Base-by-base conservation (phyloP, 2,113 vertebrate species). In the Callocephalon fimbriatum region DNA sequence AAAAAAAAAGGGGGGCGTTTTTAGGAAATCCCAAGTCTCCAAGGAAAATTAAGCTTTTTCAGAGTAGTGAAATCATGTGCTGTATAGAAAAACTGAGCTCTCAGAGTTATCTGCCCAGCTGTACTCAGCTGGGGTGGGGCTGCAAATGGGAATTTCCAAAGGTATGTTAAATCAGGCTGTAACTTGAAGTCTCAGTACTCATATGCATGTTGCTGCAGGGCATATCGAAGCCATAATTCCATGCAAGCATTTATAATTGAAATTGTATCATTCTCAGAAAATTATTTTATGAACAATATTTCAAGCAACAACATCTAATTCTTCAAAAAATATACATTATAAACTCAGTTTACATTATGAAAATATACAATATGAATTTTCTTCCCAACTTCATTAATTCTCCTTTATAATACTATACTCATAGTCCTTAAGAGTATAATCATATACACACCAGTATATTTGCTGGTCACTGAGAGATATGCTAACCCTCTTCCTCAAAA, bases 111-210 rank as follows among this genome's bases (percentile, higher is more conserved):
- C 86, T 91, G 89, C 75, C 92, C 97, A 97, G 97, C 96, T 98
- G 97, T 91, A 70, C 65, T 90, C 95, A 96, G 97, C 96, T 97
- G 97, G 95, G 93, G 96, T 94, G 81, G 56, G 77, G 91, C 85
- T 92, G 71, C 73, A 75, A 18, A 19, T 51, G 85, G 94, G 93
- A 86, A 82, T 89, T 95, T 76, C 86, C 87, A 93, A 45, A 90
- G 77, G 90, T 95, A 89, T 81, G 72, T 73, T 86, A 37, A 77
- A 88, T 91, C 91, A 91, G 87, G 92, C 91, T 83, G 83, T 59
- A 74, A 84, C 79, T 37, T 89, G 92, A 90, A 84, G 63, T 97
- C 65, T 62, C 68, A 42, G 48, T n/a, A 29, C 31, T 78, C 8
- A 4, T 0, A 40, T 13, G n/a, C 56, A 44, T 51, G 54, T 61